phyloP scores from a whole-genome alignment of 2,888 invertebrate genomes.

The Arctia plantaginis region DNA sequence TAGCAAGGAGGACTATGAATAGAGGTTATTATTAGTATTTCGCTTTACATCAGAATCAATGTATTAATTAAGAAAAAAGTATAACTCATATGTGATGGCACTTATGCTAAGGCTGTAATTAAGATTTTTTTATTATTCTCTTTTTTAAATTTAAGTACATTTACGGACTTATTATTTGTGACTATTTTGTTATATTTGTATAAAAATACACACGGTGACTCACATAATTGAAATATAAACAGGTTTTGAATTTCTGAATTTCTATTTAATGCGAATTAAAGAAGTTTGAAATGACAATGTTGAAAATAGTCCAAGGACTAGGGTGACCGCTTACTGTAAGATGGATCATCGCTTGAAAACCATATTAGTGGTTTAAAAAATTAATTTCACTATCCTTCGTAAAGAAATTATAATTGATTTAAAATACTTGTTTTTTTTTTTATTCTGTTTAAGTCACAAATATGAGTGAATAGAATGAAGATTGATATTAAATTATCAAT shows the following conservation, averaged over 20 bases:
- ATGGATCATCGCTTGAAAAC: neutral
- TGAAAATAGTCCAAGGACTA: neutral
- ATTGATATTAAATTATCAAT: neutral
- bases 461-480: neutral
- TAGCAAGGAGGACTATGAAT: neutral
- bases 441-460: neutral
- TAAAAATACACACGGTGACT: neutral
- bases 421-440: neutral
- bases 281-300: too few species aligned
- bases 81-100: conserved; percentile 4
- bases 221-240: neutral
- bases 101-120: conserved; percentile 20
- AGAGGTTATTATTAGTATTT: neutral
- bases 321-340: neutral
- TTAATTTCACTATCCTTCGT: neutral
- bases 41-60: conserved; percentile 6
- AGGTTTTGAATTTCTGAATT: too few species aligned
- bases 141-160: conserved; percentile 3
- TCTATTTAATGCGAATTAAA: neutral
- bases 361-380: neutral
- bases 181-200: neutral
- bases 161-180: neutral
- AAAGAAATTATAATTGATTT: neutral
- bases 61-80: neutral
- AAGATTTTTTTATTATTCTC: conserved; percentile 24